These are phyloP conservation scores for Solenopsis fugax DNA, from an alignment of 1,140 invertebrate genomes.

Conservation along the genomic window DNA sequence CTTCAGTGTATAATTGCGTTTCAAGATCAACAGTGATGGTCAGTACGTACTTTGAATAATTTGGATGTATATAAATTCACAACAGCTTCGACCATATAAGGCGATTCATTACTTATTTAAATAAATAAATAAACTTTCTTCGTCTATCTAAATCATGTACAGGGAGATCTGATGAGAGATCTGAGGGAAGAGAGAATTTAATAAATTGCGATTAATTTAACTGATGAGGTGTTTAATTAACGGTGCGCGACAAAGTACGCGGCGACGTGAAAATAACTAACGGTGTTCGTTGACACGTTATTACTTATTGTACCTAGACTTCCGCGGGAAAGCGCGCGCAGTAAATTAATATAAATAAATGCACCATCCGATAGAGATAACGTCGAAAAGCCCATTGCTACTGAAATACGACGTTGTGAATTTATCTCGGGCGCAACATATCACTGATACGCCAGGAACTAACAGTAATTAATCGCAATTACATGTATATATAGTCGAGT, in stretches of 20 bases:
- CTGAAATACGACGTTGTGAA: constrained; percentile 47
- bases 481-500: neutral
- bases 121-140: neutral
- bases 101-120: neutral
- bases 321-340: neutral
- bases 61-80: neutral
- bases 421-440: constrained; percentile 55
- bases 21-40: too few relatives aligned
- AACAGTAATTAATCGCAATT: constrained; percentile 54
- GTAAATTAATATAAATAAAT: constrained; percentile 58
- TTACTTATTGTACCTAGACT: constrained; percentile 31
- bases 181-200: neutral
- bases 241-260: neutral
- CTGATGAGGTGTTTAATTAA: neutral
- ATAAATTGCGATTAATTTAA: neutral
- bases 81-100: neutral
- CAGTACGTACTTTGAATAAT: too few relatives aligned
- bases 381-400: constrained; percentile 20
- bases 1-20: too few relatives aligned
- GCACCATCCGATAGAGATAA: constrained; percentile 54
- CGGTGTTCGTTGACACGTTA: constrained; percentile 25
- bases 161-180: neutral
- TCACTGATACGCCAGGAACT: constrained; percentile 33
- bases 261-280: constrained; percentile 28
- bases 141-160: neutral